These are phyloP conservation scores for Pseudochaenichthys georgianus DNA, from an alignment of 2,797 vertebrate genomes.

Conservation along the genomic window DNA sequence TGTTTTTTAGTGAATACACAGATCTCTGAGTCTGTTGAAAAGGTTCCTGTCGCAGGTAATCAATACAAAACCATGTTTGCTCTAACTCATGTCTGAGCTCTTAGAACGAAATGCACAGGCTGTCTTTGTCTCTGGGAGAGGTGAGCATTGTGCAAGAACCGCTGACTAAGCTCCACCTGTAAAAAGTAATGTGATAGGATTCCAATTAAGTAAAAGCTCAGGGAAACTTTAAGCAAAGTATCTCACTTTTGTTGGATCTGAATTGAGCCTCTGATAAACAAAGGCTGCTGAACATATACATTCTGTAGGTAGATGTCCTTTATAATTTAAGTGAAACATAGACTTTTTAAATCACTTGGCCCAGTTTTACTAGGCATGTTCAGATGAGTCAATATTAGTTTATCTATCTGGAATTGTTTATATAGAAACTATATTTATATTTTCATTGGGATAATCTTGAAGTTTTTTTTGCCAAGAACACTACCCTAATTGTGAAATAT, in stretches of 20 bases:
- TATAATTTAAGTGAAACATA: slow-evolving; percentile 29
- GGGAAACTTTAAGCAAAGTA: slow-evolving; percentile 73
- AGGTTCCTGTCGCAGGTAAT: slow-evolving; percentile 70
- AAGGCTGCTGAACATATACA: slow-evolving; percentile 56
- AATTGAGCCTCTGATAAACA: slow-evolving; percentile 71
- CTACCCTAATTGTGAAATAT: neutral
- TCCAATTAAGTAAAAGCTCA: slow-evolving; percentile 57
- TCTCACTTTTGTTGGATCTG: slow-evolving; percentile 64
- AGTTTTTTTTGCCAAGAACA: neutral
- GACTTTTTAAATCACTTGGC: slow-evolving; percentile 33
- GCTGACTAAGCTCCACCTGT: slow-evolving; percentile 74
- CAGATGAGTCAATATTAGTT: slow-evolving; percentile 16
- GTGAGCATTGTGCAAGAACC: slow-evolving; percentile 66
- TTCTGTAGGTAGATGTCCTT: slow-evolving; percentile 23
- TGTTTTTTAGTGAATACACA: slow-evolving; percentile 60
- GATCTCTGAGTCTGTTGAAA: slow-evolving; percentile 58
- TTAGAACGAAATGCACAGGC: slow-evolving; percentile 39
- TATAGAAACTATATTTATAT: neutral
- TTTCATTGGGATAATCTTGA: neutral
- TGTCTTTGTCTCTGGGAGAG: slow-evolving; percentile 65
- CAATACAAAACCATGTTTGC: slow-evolving; percentile 73
- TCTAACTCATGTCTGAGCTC: slow-evolving; percentile 54
- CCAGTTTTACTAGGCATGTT: neutral
- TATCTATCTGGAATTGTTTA: slow-evolving; percentile 7
- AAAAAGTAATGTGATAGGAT: slow-evolving; percentile 64